Evolutionary conservation across 2,888 invertebrate species (phyloP).

Genomic region (Drosophila anomalata): DNA sequence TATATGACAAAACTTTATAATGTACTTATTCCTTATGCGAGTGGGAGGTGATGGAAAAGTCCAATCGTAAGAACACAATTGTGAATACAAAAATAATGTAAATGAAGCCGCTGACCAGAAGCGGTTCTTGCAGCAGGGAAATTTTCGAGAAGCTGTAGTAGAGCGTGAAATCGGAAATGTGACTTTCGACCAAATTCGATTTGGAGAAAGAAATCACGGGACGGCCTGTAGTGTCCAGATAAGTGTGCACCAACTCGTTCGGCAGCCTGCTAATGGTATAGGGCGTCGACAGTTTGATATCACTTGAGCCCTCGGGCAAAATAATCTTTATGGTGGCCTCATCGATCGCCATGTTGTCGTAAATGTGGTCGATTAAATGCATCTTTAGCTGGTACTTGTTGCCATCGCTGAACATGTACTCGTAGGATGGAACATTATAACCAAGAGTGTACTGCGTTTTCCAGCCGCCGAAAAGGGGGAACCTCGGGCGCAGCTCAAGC

Average conservation of each 20-base stretch:
- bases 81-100: slow-evolving; percentile 95
- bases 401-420: slow-evolving; percentile 93
- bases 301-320: slow-evolving; percentile 95
- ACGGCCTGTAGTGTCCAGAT: slow-evolving; percentile 96
- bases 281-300: slow-evolving; percentile 92
- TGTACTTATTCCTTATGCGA: slow-evolving; percentile 62
- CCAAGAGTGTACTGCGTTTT: slow-evolving; percentile 98
- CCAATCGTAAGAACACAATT: slow-evolving; percentile 96
- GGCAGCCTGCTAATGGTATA: slow-evolving; percentile 90
- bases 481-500: slow-evolving; percentile 96
- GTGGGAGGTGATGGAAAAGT: slow-evolving; percentile 93
- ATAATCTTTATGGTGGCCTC: slow-evolving; percentile 94
- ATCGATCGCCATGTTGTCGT: slow-evolving; percentile 98
- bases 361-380: slow-evolving; percentile 97
- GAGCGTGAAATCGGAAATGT: slow-evolving; percentile 97
- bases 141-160: slow-evolving; percentile 94
- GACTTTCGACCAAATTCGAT: slow-evolving; percentile 96
- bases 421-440: slow-evolving; percentile 98
- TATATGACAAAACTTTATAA: neutral
- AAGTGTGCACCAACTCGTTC: slow-evolving; percentile 94
- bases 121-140: slow-evolving; percentile 96
- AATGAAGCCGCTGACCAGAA: slow-evolving; percentile 94
- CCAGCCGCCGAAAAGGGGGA: slow-evolving; percentile 99
- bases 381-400: slow-evolving; percentile 94
- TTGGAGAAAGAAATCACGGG: slow-evolving; percentile 93